Percentiles rank a stretch among this genome's conserved stretches.
Conservation (phyloP, 2,888 invertebrate species). For the Pandemis cinnamomeana region DNA sequence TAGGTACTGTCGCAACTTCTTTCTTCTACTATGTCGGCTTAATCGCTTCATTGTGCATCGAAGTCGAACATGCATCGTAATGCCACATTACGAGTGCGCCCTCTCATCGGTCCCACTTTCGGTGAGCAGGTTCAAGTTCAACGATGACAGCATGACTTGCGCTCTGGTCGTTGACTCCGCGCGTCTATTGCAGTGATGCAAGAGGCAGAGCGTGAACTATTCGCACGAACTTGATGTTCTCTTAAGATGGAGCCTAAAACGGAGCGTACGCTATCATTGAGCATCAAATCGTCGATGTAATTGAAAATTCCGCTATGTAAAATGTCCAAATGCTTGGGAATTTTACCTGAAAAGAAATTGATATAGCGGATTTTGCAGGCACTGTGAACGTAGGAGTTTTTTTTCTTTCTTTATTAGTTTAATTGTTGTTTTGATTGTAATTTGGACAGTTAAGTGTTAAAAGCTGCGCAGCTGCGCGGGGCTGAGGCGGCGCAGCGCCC, state of each 20-base stretch:
- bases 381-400: not conserved
- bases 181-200: conserved; percentile 66
- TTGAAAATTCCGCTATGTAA: not conserved
- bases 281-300: not conserved
- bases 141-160: conserved; percentile 65
- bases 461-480: conserved; percentile 51
- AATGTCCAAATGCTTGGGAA: not conserved
- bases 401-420: not conserved
- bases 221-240: conserved; percentile 63
- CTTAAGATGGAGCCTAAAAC: conserved; percentile 37
- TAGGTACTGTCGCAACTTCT: not conserved
- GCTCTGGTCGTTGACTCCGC: conserved; percentile 70
- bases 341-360: not conserved
- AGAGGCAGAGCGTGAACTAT: conserved; percentile 71
- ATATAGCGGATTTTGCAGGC: not conserved
- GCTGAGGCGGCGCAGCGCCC: conserved; percentile 47
- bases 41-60: conserved; percentile 44
- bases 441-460: not conserved
- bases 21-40: conserved; percentile 44
- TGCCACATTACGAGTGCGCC: conserved; percentile 27
- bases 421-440: not conserved
- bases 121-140: conserved; percentile 59
- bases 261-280: conserved; percentile 1
- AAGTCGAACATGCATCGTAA: conserved; percentile 34
- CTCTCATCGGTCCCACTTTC: conserved; percentile 25